Evolutionary conservation across 2,888 invertebrate genomes (phyloP).

Genomic region (Ypsolopha scabrella): DNA sequence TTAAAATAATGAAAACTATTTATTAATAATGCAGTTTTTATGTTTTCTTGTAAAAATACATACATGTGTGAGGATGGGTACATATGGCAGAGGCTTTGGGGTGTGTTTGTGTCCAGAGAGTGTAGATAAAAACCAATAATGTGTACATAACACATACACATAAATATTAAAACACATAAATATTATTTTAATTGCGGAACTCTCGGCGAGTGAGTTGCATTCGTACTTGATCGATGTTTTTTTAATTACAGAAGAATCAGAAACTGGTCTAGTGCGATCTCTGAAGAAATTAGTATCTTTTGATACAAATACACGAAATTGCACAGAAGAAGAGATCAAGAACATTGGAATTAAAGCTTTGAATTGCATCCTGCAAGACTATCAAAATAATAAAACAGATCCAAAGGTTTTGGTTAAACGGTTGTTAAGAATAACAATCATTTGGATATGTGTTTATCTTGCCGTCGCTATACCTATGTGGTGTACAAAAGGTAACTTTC

Average conservation of each 20-base stretch:
- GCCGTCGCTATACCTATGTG: conserved; percentile 42
- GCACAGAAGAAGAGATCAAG: conserved; percentile 47
- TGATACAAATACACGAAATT: conserved; percentile 32
- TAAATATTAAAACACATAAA: no score
- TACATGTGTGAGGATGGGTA: no score
- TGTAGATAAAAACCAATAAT: no score
- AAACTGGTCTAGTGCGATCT: neutral
- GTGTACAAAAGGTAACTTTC: conserved; percentile 39
- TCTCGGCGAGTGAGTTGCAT: no score
- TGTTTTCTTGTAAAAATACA: no score
- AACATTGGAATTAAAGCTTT: conserved; percentile 39
- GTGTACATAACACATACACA: no score
- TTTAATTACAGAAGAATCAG: neutral
- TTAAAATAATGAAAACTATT: no score
- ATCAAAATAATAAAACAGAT: conserved; percentile 10
- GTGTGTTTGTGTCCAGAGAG: no score
- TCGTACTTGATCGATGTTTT: no score
- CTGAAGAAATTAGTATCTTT: conserved; percentile 1
- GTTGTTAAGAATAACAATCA: conserved; percentile 26
- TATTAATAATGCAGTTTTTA: no score
- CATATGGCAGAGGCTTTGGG: no score
- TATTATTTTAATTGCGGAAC: no score
- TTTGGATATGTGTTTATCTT: conserved; percentile 38
- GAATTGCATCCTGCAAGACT: conserved; percentile 19
- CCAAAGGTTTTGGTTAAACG: conserved; percentile 13